phyloP scores from a whole-genome alignment of 1,140 invertebrate genomes.

The Scaptomyza hsui region DNA sequence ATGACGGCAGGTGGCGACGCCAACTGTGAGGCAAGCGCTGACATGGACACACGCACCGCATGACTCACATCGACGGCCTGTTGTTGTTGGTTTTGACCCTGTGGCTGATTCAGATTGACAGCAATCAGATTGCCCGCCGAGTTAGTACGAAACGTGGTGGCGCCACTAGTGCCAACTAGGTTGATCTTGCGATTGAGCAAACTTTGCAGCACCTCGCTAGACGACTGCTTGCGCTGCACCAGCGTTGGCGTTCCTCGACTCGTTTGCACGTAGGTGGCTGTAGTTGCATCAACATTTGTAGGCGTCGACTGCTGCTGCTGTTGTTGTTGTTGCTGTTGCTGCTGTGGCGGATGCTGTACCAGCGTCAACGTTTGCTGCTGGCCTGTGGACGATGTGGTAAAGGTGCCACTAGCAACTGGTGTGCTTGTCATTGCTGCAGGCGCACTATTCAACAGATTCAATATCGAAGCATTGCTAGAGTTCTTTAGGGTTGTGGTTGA shows the following conservation, averaged over 20 bases:
- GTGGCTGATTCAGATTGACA: conserved; percentile 80
- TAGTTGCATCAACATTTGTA: conserved; percentile 49
- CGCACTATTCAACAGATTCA: conserved; percentile 90
- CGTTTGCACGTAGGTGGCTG: conserved; percentile 71
- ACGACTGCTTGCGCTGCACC: conserved; percentile 69
- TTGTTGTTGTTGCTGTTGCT: conserved; percentile 61
- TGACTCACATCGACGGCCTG: conserved; percentile 51
- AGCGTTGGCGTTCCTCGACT: conserved; percentile 62
- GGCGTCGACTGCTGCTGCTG: conserved; percentile 43
- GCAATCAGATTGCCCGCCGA: conserved; percentile 85
- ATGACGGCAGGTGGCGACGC: conserved; percentile 83
- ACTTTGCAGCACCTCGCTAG: conserved; percentile 78
- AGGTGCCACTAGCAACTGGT: conserved; percentile 82
- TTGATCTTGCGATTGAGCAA: conserved; percentile 78
- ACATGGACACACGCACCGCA: conserved; percentile 82
- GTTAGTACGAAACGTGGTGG: conserved; percentile 75
- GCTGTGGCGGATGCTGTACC: conserved; percentile 67
- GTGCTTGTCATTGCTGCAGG: conserved; percentile 88
- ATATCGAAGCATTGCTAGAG: conserved; percentile 88
- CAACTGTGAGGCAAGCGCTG: conserved; percentile 81
- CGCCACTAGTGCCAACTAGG: conserved; percentile 53
- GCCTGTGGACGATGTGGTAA: conserved; percentile 77
- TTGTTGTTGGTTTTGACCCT: conserved; percentile 50
- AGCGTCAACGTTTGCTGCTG: conserved; percentile 69
- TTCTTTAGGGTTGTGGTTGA: conserved; percentile 81